phyloP scores from a whole-genome alignment of 1,140 invertebrate species.

The Parapsyche elsis region DNA sequence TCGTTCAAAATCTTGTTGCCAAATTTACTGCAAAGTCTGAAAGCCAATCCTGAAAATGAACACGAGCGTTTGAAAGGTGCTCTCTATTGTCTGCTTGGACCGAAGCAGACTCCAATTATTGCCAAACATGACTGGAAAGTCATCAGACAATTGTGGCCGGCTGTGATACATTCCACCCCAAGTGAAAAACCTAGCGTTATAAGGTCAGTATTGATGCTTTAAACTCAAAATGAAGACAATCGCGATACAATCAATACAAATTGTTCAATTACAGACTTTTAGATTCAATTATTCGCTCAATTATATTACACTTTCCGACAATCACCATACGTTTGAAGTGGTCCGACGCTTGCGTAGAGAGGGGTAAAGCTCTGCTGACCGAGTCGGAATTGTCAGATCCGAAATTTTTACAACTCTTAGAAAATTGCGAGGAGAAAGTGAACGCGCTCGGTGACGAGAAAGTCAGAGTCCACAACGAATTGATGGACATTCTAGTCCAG shows the following conservation, averaged over 20 bases:
- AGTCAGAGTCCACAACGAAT: slow-evolving; percentile 69
- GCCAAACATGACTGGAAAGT: slow-evolving; percentile 82
- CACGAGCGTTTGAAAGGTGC: slow-evolving; percentile 85
- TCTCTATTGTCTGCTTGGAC: slow-evolving; percentile 80
- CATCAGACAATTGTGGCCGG: slow-evolving; percentile 79
- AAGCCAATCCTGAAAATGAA: slow-evolving; percentile 69
- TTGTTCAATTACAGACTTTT: slow-evolving; percentile 68
- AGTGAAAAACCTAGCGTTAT: slow-evolving; percentile 87
- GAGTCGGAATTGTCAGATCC: slow-evolving; percentile 58
- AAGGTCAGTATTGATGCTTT: slow-evolving; percentile 56
- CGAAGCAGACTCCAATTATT: slow-evolving; percentile 71
- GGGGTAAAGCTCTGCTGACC: slow-evolving; percentile 66
- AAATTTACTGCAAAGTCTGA: slow-evolving; percentile 71
- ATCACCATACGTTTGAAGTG: slow-evolving; percentile 71
- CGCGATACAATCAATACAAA: too few relatives aligned
- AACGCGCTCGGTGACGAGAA: slow-evolving; percentile 64
- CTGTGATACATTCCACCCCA: slow-evolving; percentile 76
- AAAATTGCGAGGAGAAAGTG: slow-evolving; percentile 62
- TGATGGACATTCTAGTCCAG: slow-evolving; percentile 73
- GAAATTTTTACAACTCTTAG: slow-evolving; percentile 61
- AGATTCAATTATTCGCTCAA: slow-evolving; percentile 68
- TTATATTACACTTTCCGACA: slow-evolving; percentile 69
- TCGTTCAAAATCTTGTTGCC: slow-evolving; percentile 72
- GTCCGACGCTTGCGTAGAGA: slow-evolving; percentile 66
- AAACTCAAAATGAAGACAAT: neutral